A percentile compares a stretch with the other conserved stretches of the same genome.
Conservation (phyloP, 2,888 invertebrate genomes). For the Notodonta ziczac region DNA sequence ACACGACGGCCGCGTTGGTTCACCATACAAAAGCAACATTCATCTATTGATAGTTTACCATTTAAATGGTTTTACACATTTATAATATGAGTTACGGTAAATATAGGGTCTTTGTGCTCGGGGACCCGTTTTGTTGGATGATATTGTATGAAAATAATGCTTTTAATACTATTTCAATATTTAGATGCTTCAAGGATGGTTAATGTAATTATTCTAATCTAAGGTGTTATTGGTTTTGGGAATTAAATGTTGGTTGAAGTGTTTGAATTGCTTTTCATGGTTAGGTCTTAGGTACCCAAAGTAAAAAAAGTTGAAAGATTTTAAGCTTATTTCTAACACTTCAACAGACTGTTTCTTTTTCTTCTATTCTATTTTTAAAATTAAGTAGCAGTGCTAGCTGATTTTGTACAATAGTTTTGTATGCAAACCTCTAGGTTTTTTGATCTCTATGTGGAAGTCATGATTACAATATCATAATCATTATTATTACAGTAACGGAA, state of each 20-base stretch:
- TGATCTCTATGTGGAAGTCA: too few species aligned
- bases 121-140: constrained; percentile 73
- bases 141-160: constrained; percentile 82
- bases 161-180: constrained; percentile 80
- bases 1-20: constrained; percentile 82
- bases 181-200: constrained; percentile 64
- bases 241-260: constrained; percentile 16
- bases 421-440: too few species aligned
- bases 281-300: too few species aligned
- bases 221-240: constrained; percentile 36
- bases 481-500: too few species aligned
- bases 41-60: constrained; percentile 80
- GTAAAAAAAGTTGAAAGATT: too few species aligned
- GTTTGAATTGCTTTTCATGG: neutral
- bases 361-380: too few species aligned
- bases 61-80: constrained; percentile 85
- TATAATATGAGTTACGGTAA: constrained; percentile 82
- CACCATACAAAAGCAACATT: constrained; percentile 81
- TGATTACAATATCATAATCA: too few species aligned
- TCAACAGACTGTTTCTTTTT: too few species aligned
- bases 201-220: constrained; percentile 35
- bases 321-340: too few species aligned
- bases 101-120: constrained; percentile 69
- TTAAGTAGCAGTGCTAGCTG: too few species aligned
- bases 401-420: too few species aligned